Conservation (phyloP, 2,113 vertebrate genomes). For the Carollia perspicillata region DNA sequence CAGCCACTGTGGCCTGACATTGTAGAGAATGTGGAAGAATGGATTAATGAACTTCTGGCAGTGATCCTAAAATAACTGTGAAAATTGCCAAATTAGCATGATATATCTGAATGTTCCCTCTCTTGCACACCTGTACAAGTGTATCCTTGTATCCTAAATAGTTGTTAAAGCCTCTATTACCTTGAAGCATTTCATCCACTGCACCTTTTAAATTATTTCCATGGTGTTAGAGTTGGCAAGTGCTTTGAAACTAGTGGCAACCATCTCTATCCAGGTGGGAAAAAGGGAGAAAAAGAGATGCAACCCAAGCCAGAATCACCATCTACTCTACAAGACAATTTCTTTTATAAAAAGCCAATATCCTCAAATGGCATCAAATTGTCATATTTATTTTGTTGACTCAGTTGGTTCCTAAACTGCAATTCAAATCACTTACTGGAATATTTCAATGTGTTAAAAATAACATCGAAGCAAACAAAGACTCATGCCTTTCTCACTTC, state of each 20-base stretch:
- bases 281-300: not conserved
- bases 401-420: conserved; percentile 67
- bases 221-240: conserved; percentile 64
- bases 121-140: not conserved
- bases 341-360: conserved; percentile 74
- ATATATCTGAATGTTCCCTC: not conserved
- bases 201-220: conserved; percentile 62
- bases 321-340: conserved; percentile 66
- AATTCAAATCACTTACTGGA: conserved; percentile 75
- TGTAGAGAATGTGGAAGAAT: not conserved
- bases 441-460: conserved; percentile 67
- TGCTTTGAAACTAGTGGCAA: conserved; percentile 27
- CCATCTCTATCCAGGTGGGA: not conserved
- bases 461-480: conserved; percentile 66
- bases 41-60: not conserved
- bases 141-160: conserved; percentile 3
- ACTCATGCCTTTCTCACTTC: conserved; percentile 54
- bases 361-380: conserved; percentile 71
- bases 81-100: not conserved
- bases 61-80: not conserved
- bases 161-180: not conserved
- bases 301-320: conserved; percentile 65
- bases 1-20: not conserved
- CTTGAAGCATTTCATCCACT: conserved; percentile 33
- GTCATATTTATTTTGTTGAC: conserved; percentile 76